Evolutionary conservation across 2,888 invertebrate genomes (phyloP).

Genomic region (Cryptocephalus primarius): DNA sequence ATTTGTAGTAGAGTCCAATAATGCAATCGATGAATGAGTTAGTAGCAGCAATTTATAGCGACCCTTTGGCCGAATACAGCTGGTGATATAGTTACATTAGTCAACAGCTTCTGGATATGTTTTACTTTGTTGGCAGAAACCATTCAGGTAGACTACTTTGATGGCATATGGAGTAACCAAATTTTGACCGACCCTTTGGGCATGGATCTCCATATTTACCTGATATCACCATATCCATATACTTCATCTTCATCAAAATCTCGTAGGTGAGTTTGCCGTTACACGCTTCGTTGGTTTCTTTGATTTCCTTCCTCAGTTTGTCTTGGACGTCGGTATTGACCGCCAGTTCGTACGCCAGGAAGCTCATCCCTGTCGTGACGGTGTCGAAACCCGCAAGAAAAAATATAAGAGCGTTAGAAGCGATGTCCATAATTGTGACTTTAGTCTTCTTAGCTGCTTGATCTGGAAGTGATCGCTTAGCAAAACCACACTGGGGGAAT

Average conservation of each 20-base stretch:
- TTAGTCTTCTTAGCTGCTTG: not conserved
- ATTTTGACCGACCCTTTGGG: no score
- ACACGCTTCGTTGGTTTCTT: not conserved
- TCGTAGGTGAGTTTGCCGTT: not conserved
- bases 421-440: not conserved
- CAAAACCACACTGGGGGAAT: not conserved
- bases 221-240: not conserved
- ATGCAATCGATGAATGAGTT: no score
- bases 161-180: no score
- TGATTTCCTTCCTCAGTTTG: not conserved
- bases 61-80: no score
- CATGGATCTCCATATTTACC: not conserved
- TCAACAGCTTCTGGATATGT: no score
- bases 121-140: no score
- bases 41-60: no score
- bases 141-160: no score
- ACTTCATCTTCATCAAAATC: not conserved
- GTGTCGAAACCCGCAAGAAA: not conserved
- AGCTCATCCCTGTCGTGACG: not conserved
- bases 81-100: no score
- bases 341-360: not conserved
- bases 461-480: not conserved
- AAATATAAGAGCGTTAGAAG: not conserved
- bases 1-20: no score
- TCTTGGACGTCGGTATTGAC: not conserved